Base-by-base conservation (phyloP, 2,888 invertebrate species). In the Thymelicus sylvestris region DNA sequence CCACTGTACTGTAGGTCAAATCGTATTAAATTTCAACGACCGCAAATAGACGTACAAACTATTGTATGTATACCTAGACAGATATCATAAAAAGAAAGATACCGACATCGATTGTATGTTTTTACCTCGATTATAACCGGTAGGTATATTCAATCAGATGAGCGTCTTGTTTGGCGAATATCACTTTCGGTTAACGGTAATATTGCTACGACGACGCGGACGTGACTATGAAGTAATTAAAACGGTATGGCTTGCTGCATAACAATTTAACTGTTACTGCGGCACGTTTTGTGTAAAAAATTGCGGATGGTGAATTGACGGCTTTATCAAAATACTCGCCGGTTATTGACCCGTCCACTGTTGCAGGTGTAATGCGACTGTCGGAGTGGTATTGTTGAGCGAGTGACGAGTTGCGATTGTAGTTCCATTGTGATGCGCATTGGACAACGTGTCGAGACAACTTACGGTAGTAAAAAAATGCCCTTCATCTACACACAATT, bases 181-280 rank as follows among this genome's bases (percentile, higher is more conserved):
- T 92, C 89, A 90, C 91, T 91, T 91, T 91, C 89, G 83, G 81
- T 83, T 86, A 93, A 89, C 93, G 89, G 92, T 91, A 87, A 85
- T 80, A 84, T 88, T 87, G 88, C 89, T 88, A 87, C 86, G 83
- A 83, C 83, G 52, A 31, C 31, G 6, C 7, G 24, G 83, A 85
- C 87, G 86, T 86, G 87, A 87, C 90, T 87, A 86, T 88, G 86
- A 89, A 88, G 90, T 89, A 91, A 93, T 93, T 92, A 92, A 92
- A 93, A 92, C 92, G 92, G 92, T 88, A 78, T 83, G 69, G 81
- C 78, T 79, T 70, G 83, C 85, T 83, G 83, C 82, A 81, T 80
- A 82, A 82, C 83, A 82, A 85, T 84, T 90, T 89, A 89, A 91
- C 90, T 83, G 92, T 92, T 85, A 85, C 86, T 81, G 83, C 83